Base-by-base conservation (phyloP, 2,113 vertebrate species). In the Ictalurus furcatus region DNA sequence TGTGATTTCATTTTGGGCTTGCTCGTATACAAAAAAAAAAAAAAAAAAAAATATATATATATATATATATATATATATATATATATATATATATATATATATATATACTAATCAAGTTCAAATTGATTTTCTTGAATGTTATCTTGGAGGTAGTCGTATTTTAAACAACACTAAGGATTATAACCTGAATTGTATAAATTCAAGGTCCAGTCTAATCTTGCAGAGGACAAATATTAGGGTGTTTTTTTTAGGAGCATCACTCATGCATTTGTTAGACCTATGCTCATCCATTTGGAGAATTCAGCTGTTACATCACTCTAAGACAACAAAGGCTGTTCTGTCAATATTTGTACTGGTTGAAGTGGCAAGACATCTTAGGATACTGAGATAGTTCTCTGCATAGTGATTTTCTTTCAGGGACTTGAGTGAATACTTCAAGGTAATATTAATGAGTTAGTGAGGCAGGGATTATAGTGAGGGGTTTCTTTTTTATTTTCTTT, bases 51-150 rank as follows among this genome's bases (percentile, higher is more conserved):
- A n/a, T n/a, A n/a, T n/a, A n/a, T n/a, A n/a, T n/a, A n/a, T n/a
- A n/a, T n/a, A n/a, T n/a, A n/a, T n/a, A n/a, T n/a, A n/a, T n/a
- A n/a, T n/a, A n/a, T n/a, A n/a, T n/a, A n/a, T n/a, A n/a, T n/a
- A n/a, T n/a, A n/a, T n/a, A n/a, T n/a, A n/a, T n/a, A n/a, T n/a
- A n/a, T n/a, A n/a, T n/a, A n/a, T n/a, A n/a, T n/a, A n/a, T n/a
- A n/a, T n/a, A n/a, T n/a, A 90, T 79, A 93, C 88, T 79, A 89
- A 92, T 93, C 89, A 79, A 81, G 90, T 92, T 92, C 5, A 88
- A 89, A 25, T 44, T 56, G 25, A 52, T 23, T 37, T 59, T 58
- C 2, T 40, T 84, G 3, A 59, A 34, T 87, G 90, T 93, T 93
- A 94, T 92, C 92, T 87, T 85, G 89, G 88, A 90, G 78, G 69